Evolutionary conservation across 2,113 vertebrate species (phyloP).

Genomic region (human): DNA sequence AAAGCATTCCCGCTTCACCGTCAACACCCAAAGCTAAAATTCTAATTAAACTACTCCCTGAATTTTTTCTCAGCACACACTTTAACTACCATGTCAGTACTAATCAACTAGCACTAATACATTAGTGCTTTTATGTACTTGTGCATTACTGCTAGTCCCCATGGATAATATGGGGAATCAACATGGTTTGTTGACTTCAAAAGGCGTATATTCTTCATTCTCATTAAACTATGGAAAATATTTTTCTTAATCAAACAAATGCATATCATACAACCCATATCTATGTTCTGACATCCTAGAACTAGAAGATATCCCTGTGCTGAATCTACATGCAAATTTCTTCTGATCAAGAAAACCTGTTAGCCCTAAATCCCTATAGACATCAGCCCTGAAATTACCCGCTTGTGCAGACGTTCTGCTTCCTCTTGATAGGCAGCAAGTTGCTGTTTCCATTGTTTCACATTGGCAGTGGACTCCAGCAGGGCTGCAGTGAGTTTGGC

Average conservation of each 20-base stretch:
- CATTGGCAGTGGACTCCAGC: slow-evolving; percentile 98
- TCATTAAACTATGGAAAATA: slow-evolving; percentile 10
- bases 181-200: background rate
- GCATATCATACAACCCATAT: background rate
- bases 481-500: slow-evolving; percentile 98
- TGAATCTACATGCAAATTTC: background rate
- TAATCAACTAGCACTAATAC: too few relatives aligned
- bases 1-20: too few relatives aligned
- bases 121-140: too few relatives aligned
- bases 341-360: background rate
- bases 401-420: slow-evolving; percentile 97
- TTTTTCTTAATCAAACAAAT: slow-evolving; percentile 7
- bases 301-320: background rate
- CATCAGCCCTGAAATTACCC: slow-evolving; percentile 82
- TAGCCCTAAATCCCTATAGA: background rate
- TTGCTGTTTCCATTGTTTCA: slow-evolving; percentile 99
- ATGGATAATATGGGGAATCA: too few relatives aligned
- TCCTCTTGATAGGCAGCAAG: slow-evolving; percentile 98
- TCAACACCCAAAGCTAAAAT: too few relatives aligned
- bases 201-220: background rate
- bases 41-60: too few relatives aligned
- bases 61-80: too few relatives aligned
- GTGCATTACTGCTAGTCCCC: too few relatives aligned
- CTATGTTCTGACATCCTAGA: background rate
- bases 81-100: too few relatives aligned